Percentiles rank a stretch among this genome's conserved stretches.
phyloP scores from a whole-genome alignment of 2,888 invertebrate species.

The Sclerodermus sp. region DNA sequence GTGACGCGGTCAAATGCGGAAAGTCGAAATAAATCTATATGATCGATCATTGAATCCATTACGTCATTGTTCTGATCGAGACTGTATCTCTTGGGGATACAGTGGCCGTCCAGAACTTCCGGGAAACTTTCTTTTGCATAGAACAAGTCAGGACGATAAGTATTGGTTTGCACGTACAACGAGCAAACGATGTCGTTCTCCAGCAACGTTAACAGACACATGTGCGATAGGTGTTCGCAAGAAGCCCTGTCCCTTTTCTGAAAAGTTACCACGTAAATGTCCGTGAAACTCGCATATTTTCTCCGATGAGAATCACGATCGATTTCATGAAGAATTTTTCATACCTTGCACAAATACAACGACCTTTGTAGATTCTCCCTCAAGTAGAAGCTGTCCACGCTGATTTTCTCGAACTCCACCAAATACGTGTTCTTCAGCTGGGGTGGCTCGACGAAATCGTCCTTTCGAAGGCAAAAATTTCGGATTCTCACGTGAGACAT shows the following conservation, averaged over 20 bases:
- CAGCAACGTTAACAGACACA: constrained; percentile 66
- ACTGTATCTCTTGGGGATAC: constrained; percentile 57
- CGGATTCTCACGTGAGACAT: constrained; percentile 44
- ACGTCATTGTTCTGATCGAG: constrained; percentile 55
- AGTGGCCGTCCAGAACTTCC: constrained; percentile 53
- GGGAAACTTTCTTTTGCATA: constrained; percentile 60
- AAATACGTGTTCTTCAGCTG: constrained; percentile 48
- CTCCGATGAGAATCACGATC: no score
- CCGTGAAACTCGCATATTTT: no score
- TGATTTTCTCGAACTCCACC: constrained; percentile 46
- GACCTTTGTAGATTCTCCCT: constrained; percentile 52
- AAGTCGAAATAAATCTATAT: background rate
- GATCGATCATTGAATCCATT: constrained; percentile 26
- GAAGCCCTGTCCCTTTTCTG: constrained; percentile 60
- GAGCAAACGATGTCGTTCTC: constrained; percentile 50
- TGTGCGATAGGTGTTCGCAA: constrained; percentile 70
- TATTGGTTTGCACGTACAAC: constrained; percentile 30
- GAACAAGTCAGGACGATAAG: constrained; percentile 54
- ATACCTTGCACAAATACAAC: constrained; percentile 57
- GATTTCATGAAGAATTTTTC: no score
- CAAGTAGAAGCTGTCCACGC: constrained; percentile 54
- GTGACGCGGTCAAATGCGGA: no score
- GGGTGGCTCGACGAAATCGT: constrained; percentile 43
- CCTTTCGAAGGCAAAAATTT: constrained; percentile 50
- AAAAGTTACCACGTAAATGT: constrained; percentile 28